Evolutionary conservation across 64 coral and sea anemone species (phyloP).

Genomic region (Actinia equina): DNA sequence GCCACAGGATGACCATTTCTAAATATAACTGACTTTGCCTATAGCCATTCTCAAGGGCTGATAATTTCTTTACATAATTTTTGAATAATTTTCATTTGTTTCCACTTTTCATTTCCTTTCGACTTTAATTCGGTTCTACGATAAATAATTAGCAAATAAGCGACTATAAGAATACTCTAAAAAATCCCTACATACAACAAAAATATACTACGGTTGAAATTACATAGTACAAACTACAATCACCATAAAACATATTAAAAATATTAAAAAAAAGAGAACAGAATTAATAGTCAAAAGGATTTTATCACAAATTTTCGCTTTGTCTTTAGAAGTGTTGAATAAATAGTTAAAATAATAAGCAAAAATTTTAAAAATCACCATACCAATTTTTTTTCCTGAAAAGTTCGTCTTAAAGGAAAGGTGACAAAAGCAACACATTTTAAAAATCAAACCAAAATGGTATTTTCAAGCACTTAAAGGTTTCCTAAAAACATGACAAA

Average conservation of each 20-base stretch:
- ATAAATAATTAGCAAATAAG: not conserved
- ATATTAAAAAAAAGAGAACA: not conserved
- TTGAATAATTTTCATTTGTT: not conserved
- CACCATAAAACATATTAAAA: not conserved
- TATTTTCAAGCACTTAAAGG: slow-evolving; percentile 6
- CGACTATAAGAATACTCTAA: not conserved
- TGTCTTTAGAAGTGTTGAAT: not conserved
- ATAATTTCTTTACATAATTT: not conserved
- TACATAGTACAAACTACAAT: not conserved
- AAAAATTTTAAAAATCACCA: no score
- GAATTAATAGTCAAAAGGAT: not conserved
- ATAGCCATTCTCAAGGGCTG: not conserved
- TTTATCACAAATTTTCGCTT: not conserved
- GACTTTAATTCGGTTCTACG: not conserved
- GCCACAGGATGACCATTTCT: not conserved
- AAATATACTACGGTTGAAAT: not conserved
- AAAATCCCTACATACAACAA: not conserved
- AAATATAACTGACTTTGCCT: not conserved
- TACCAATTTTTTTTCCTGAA: not conserved
- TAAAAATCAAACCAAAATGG: not conserved
- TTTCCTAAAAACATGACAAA: not conserved
- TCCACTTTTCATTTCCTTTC: not conserved
- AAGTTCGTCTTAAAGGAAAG: not conserved
- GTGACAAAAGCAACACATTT: not conserved
- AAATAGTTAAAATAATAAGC: not conserved